Base-by-base conservation (phyloP, 2,888 invertebrate species). In the Acleris laterana region DNA sequence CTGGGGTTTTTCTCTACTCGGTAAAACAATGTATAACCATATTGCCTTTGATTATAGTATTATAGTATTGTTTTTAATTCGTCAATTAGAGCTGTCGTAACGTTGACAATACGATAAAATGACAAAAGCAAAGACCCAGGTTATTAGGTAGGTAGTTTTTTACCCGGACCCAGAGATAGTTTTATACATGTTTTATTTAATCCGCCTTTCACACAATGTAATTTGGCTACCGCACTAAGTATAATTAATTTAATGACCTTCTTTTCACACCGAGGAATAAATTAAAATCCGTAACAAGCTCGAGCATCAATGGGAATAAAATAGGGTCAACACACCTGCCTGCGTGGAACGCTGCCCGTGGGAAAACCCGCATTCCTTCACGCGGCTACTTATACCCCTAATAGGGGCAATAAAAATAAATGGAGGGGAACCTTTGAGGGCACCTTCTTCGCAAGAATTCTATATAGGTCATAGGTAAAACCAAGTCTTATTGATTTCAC, bases 361-460 rank as follows among this genome's bases (percentile, higher is more conserved):
- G 79, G 80, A 83, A 77, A 74, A 69, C 69, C 64, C 63, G 68
- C 65, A 71, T 69, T 69, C 65, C 70, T 71, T 44, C 76, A 72
- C 72, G 72, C 72, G 75, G 73, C 68, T 67, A 66, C 70, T 51
- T 67, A 74, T 78, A 79, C 56, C 61, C 44, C 61, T 65, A 68
- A 65, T 56, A 64, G 70, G 73, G 73, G 73, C 72, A 74, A 76
- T 80, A 77, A 79, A 80, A 82, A 82, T 73, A 78, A 79, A 80
- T 83, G 77, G 76, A 62, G 70, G 68, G 70, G 73, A 69, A 68
- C 67, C 58, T 58, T 59, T 63, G 58, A 62, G 71, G 68, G 67
- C 73, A 71, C 70, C 69, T 70, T 72, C 72, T 73, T 70, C 62
- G 67, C 62, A 70, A 70, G 59, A 62, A 74, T 77, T 71, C 75